Evolutionary conservation across 2,888 invertebrate genomes (phyloP).

Genomic region (Drosophila rellima): DNA sequence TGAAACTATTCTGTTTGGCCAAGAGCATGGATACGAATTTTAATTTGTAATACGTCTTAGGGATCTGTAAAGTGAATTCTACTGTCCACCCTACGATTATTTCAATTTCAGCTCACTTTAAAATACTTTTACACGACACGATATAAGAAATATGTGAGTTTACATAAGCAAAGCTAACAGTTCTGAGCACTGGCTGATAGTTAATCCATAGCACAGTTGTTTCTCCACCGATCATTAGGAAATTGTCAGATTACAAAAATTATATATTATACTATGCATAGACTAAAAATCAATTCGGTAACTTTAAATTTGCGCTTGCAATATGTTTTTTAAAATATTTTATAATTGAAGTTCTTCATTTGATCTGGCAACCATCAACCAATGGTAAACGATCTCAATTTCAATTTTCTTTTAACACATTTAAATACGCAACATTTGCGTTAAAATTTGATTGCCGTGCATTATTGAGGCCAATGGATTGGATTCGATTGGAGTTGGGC

Average conservation of each 20-base stretch:
- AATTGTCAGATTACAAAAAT: background rate
- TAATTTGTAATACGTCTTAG: conserved; percentile 1
- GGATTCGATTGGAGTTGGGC: conserved; percentile 36
- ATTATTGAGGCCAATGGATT: conserved; percentile 56
- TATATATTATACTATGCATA: background rate
- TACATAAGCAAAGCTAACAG: conserved; percentile 18
- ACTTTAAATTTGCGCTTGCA: background rate
- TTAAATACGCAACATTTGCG: conserved; percentile 68
- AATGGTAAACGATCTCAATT: conserved; percentile 50
- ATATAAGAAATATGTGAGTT: conserved; percentile 45
- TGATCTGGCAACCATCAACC: background rate
- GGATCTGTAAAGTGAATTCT: background rate
- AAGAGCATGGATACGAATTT: conserved; percentile 33
- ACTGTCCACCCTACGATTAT: conserved; percentile 12
- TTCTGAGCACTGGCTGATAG: conserved; percentile 18
- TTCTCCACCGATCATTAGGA: background rate
- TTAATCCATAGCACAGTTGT: conserved; percentile 32
- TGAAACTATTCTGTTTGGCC: conserved; percentile 49
- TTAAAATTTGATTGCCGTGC: conserved; percentile 74
- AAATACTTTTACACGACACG: conserved; percentile 36
- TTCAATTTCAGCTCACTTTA: conserved; percentile 36
- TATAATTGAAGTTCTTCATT: background rate
- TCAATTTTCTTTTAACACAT: conserved; percentile 32
- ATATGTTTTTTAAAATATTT: background rate
- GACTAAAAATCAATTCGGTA: background rate